Percentiles rank a stretch among this genome's conserved stretches.
phyloP scores from a whole-genome alignment of 2,888 invertebrate genomes.

The Ceratothoa steindachneri region DNA sequence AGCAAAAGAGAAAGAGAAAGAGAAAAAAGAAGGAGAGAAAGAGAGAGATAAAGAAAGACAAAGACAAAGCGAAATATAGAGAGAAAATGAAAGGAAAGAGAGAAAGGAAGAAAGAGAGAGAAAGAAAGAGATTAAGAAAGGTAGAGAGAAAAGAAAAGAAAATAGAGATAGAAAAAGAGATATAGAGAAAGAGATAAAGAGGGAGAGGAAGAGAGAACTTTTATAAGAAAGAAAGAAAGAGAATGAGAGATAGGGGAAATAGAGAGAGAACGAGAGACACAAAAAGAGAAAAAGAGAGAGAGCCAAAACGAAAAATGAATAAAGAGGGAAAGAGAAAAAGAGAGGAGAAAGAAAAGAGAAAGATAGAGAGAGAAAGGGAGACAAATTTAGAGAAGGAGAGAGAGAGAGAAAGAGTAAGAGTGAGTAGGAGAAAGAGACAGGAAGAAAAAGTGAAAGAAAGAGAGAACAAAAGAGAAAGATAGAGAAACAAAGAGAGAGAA shows the following conservation, averaged over 20 bases:
- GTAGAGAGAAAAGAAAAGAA: not conserved
- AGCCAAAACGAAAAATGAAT: not conserved
- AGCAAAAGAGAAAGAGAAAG: constrained; percentile 5
- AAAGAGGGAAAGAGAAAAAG: not conserved
- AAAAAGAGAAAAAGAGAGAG: not conserved
- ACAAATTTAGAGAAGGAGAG: too few relatives aligned
- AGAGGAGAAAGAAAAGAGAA: not conserved
- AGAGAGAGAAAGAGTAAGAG: not conserved
- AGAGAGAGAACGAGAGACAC: constrained; percentile 9
- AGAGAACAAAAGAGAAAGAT: too few relatives aligned
- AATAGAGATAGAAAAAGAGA: not conserved
- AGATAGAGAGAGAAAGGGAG: not conserved
- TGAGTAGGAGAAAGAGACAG: not conserved
- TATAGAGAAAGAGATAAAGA: not conserved
- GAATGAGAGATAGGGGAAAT: not conserved
- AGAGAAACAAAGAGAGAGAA: too few relatives aligned
- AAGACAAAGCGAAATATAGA: constrained; percentile 2
- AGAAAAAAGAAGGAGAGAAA: not conserved
- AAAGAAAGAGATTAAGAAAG: constrained; percentile 5
- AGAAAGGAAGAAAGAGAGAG: not conserved
- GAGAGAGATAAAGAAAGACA: not conserved
- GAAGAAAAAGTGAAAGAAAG: not conserved
- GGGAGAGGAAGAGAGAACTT: not conserved
- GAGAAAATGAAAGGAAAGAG: not conserved
- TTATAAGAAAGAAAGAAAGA: not conserved